These are phyloP conservation scores for Priapulus caudatus DNA, from an alignment of 2,888 invertebrate genomes.

Conservation along the genomic window DNA sequence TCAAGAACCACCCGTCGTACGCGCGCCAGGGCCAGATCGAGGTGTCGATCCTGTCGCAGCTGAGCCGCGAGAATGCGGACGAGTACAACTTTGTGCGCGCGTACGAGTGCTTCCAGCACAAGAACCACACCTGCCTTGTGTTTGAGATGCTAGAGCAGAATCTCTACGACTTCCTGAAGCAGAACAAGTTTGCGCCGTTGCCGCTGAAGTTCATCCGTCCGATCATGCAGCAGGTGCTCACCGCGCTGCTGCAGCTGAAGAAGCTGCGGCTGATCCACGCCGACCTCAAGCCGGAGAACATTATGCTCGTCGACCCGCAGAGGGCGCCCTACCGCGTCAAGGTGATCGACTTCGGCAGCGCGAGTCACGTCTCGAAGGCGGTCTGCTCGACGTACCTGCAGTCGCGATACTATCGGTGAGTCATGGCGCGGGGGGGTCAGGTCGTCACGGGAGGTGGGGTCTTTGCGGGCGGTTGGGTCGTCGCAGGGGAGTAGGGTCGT, in stretches of 20 bases:
- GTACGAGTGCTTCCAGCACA: conserved; percentile 99
- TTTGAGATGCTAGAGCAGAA: conserved; percentile 99
- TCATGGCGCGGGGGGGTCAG: too few species aligned
- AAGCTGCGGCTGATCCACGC: conserved; percentile 99
- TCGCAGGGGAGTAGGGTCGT: too few species aligned
- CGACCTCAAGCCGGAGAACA: conserved; percentile 98
- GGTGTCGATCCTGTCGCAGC: conserved; percentile 60
- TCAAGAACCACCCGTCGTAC: conserved; percentile 99
- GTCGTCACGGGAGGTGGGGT: too few species aligned
- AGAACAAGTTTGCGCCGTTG: conserved; percentile 97
- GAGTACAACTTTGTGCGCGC: conserved; percentile 99
- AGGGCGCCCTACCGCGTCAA: conserved; percentile 97
- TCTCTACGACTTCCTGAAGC: conserved; percentile 97
- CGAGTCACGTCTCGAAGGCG: conserved; percentile 97
- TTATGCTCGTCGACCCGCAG: conserved; percentile 97
- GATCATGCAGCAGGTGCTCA: conserved; percentile 91
- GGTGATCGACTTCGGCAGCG: conserved; percentile 99
- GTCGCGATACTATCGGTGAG: conserved; percentile 83
- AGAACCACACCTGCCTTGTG: conserved; percentile 97
- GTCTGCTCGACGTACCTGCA: conserved; percentile 99
- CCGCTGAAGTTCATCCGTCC: conserved; percentile 97
- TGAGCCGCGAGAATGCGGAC: conserved; percentile 94
- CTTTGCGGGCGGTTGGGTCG: too few species aligned
- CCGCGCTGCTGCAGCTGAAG: conserved; percentile 69
- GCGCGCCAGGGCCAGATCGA: conserved; percentile 99